Conservation (phyloP, 2,888 invertebrate species). For the Drosophila anomalata region DNA sequence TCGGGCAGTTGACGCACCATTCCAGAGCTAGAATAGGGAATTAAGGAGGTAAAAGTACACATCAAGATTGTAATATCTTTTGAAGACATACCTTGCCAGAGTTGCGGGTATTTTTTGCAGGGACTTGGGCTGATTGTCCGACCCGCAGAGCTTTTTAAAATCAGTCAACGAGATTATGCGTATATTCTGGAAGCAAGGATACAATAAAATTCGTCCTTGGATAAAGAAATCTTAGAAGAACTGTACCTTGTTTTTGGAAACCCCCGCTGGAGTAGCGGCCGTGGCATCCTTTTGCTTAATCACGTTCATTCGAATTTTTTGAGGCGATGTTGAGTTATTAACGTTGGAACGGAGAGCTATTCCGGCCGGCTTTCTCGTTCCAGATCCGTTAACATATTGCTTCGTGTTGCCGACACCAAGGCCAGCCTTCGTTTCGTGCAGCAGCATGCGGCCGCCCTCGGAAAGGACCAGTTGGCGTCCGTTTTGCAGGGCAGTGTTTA, state of each 20-base stretch:
- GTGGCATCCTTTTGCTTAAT: conserved; percentile 65
- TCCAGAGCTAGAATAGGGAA: conserved; percentile 64
- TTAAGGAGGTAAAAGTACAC: neutral
- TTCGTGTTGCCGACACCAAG: conserved; percentile 40
- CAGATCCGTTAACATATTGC: conserved; percentile 52
- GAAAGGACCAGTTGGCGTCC: conserved; percentile 94
- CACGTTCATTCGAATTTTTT: conserved; percentile 72
- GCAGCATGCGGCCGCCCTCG: conserved; percentile 91
- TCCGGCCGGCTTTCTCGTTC: conserved; percentile 38
- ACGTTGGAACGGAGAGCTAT: conserved; percentile 36
- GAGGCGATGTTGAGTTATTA: conserved; percentile 51
- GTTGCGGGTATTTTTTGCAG: conserved; percentile 79
- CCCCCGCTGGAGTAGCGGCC: conserved; percentile 42
- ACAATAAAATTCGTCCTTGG: neutral
- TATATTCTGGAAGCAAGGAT: conserved; percentile 74
- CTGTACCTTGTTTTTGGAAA: conserved; percentile 67
- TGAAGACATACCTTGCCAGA: conserved; percentile 68
- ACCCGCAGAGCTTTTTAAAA: conserved; percentile 82
- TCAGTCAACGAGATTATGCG: conserved; percentile 83
- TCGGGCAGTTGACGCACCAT: conserved; percentile 70
- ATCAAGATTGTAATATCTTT: neutral
- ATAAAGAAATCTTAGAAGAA: neutral
- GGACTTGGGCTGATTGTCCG: conserved; percentile 72
- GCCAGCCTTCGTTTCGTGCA: conserved; percentile 85
- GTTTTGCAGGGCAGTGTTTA: conserved; percentile 92